Evolutionary conservation across 2,113 vertebrate species (phyloP).

Genomic region (Syngnathus floridae): DNA sequence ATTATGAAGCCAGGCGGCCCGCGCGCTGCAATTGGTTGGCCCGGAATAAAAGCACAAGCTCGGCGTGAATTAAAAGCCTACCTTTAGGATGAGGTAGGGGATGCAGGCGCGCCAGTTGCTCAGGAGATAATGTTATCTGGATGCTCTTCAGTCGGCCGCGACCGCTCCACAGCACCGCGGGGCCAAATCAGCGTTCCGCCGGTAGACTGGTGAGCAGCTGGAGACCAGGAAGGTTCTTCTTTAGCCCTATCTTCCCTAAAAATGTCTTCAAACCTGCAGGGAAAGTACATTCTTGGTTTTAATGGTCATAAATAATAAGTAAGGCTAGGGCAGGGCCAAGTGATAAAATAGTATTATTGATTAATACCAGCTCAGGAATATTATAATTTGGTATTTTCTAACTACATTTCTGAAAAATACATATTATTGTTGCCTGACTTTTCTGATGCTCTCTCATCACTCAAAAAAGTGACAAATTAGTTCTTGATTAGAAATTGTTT

Average conservation of each 20-base stretch:
- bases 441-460: neutral
- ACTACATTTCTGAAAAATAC: no score
- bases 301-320: neutral
- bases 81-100: slow-evolving; percentile 72
- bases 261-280: neutral
- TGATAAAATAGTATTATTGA: neutral
- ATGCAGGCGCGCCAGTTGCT: slow-evolving; percentile 69
- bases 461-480: neutral
- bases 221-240: slow-evolving; percentile 48
- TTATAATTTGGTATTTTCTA: neutral
- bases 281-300: slow-evolving; percentile 1
- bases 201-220: slow-evolving; percentile 73
- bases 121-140: slow-evolving; percentile 72
- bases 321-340: neutral
- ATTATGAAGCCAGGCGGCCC: slow-evolving; percentile 30
- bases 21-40: slow-evolving; percentile 58
- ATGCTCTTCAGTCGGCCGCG: slow-evolving; percentile 70
- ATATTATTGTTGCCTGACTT: no score
- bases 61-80: slow-evolving; percentile 55
- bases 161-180: slow-evolving; percentile 37
- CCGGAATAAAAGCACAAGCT: slow-evolving; percentile 54
- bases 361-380: neutral
- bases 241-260: slow-evolving; percentile 20
- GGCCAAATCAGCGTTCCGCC: slow-evolving; percentile 58
- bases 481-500: neutral